Evolutionary conservation across 1,140 invertebrate genomes (phyloP).

Genomic region (Phymastichus coffea): DNA sequence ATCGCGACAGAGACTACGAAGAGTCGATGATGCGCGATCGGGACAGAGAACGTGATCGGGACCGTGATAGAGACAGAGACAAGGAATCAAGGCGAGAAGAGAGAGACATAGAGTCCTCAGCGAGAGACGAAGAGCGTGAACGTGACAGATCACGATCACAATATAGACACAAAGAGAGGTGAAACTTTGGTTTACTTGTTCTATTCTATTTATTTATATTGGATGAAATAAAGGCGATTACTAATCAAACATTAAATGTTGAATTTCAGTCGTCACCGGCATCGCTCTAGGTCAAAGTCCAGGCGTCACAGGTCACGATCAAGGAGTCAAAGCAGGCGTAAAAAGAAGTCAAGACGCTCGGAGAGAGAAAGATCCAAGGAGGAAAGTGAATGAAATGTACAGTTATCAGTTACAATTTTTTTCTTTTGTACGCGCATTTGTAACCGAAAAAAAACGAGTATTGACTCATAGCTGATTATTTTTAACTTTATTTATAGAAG

Average conservation of each 20-base stretch:
- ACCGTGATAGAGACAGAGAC: conserved; percentile 52
- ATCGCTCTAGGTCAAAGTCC: conserved; percentile 60
- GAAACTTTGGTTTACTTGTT: conserved; percentile 12
- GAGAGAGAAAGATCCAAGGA: conserved; percentile 60
- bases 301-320: conserved; percentile 62
- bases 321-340: conserved; percentile 63
- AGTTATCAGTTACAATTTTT: conserved; percentile 3
- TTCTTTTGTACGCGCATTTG: not conserved
- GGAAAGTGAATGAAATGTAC: conserved; percentile 57
- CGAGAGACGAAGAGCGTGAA: conserved; percentile 51
- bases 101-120: conserved; percentile 48
- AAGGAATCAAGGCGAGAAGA: conserved; percentile 54
- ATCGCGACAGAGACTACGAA: conserved; percentile 46
- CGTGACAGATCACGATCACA: conserved; percentile 52
- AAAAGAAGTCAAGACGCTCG: conserved; percentile 66
- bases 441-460: not conserved
- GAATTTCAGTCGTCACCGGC: conserved; percentile 49
- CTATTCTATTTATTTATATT: conserved; percentile 16
- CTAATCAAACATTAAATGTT: not conserved
- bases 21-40: conserved; percentile 43
- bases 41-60: conserved; percentile 45
- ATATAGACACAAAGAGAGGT: conserved; percentile 55
- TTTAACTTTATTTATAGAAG: conserved; percentile 15
- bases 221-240: not conserved
- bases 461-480: not conserved